Evolutionary conservation across 2,113 vertebrate species (phyloP), one percentile per base, ranked within the genome.

Genomic region (Hyperopisus bebe): DNA sequence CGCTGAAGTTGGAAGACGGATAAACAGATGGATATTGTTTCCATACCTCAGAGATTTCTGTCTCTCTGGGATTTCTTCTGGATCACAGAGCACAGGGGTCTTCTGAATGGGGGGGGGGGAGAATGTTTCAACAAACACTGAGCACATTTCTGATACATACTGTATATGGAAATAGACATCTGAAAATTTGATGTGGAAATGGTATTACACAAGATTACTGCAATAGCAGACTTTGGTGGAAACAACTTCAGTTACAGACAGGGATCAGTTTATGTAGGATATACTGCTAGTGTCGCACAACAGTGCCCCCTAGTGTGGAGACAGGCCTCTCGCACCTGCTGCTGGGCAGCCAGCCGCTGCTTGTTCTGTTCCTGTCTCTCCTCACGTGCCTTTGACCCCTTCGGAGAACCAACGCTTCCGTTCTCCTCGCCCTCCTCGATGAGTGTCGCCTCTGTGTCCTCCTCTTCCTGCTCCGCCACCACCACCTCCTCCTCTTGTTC

Each of bases 371-470:
- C 90, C 84, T 9, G 85, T 50, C 70, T 91, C 90, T 1, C 87
- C 70, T 88, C 88, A 90, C 42, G 7, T 17, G 70, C 62, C 48
- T 89, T 84, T 3, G 87, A 27, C 21, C 42, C 88, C 2, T 51
- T 50, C 47, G 48, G 84, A 31, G 66, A 90, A 39, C 6, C 47
- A 5, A 48, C 55, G 94, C 91, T 93, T 89, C 62, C 24, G n/a
- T 90, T 84, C 13, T 51, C 74, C 42, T 53, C 94, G 90, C 91
- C 90, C 87, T 92, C 94, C 90, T 93, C 94, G 70, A 90, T 86
- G 89, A 92, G 92, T 1, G 62, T 90, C 92, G 94, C 47, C 66
- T 44, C 39, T 89, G 92, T 89, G 93, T 91, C 85, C 55, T 21
- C 19, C 1, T 51, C 27, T 47, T 50, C 66, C 62, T 80, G 5